Conservation (phyloP, 1,140 invertebrate species). For the Yoshiicerus persimilis region DNA sequence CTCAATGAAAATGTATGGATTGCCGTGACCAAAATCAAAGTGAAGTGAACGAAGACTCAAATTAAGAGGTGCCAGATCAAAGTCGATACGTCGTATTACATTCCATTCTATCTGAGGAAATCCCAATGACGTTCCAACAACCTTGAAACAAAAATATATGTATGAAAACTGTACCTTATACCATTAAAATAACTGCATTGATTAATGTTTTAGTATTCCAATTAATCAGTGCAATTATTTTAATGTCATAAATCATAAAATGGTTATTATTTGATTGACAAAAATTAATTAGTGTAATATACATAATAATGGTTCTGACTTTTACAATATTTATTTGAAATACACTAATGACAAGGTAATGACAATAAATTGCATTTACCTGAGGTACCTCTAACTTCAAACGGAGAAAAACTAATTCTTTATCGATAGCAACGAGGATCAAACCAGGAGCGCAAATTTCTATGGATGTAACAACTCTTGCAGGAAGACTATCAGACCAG, state of each 20-base stretch:
- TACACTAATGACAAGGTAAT: not conserved
- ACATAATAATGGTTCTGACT: too few relatives aligned
- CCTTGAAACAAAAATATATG: not conserved
- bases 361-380: not conserved
- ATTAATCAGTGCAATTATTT: too few relatives aligned
- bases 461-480: not conserved
- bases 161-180: too few relatives aligned
- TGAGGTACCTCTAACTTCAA: not conserved
- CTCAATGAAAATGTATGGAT: not conserved
- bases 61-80: not conserved
- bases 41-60: not conserved
- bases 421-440: not conserved
- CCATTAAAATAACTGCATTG: too few relatives aligned
- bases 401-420: not conserved
- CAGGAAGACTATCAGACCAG: too few relatives aligned
- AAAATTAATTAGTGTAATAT: too few relatives aligned
- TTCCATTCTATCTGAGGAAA: not conserved
- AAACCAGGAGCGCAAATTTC: not conserved
- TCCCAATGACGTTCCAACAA: not conserved
- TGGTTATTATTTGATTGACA: not conserved
- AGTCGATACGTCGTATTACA: not conserved
- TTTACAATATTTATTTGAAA: too few relatives aligned
- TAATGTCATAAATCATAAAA: too few relatives aligned
- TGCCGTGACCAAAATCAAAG: not conserved
- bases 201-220: too few relatives aligned